A percentile compares a stretch with the other conserved stretches of the same genome.
phyloP scores from a whole-genome alignment of 2,113 vertebrate species.

The Gopherus flavomarginatus region DNA sequence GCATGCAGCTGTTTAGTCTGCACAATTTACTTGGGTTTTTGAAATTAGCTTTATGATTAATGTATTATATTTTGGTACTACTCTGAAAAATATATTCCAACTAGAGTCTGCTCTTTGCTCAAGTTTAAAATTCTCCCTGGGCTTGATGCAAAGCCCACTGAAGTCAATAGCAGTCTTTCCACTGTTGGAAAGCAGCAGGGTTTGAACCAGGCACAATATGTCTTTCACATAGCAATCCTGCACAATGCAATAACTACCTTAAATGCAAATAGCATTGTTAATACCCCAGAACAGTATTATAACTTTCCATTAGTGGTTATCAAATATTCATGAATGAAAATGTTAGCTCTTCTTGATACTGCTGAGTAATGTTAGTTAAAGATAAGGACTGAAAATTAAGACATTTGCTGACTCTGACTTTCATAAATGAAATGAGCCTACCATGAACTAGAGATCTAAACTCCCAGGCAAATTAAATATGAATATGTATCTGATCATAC shows the following conservation, averaged over 20 bases:
- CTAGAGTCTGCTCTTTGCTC: background rate
- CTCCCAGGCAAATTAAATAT: background rate
- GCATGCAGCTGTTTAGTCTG: background rate
- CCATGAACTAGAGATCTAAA: background rate
- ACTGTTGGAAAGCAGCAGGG: too few species aligned
- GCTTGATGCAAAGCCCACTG: rapidly evolving
- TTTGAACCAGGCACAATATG: rapidly evolving
- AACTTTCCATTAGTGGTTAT: too few species aligned
- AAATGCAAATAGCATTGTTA: rapidly evolving
- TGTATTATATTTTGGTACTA: background rate
- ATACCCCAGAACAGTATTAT: rapidly evolving
- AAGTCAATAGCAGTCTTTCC: background rate
- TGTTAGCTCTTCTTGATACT: background rate
- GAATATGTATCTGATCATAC: background rate
- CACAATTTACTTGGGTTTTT: background rate
- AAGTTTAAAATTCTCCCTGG: rapidly evolving
- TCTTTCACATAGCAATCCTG: rapidly evolving
- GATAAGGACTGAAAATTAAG: background rate
- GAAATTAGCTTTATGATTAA: rapidly evolving
- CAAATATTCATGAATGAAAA: background rate
- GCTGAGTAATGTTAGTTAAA: background rate
- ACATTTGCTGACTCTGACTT: background rate
- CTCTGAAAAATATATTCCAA: rapidly evolving
- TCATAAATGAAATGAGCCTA: background rate
- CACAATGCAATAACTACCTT: rapidly evolving